Conservation (phyloP, 2,113 vertebrate genomes). For the Tyto alba region DNA sequence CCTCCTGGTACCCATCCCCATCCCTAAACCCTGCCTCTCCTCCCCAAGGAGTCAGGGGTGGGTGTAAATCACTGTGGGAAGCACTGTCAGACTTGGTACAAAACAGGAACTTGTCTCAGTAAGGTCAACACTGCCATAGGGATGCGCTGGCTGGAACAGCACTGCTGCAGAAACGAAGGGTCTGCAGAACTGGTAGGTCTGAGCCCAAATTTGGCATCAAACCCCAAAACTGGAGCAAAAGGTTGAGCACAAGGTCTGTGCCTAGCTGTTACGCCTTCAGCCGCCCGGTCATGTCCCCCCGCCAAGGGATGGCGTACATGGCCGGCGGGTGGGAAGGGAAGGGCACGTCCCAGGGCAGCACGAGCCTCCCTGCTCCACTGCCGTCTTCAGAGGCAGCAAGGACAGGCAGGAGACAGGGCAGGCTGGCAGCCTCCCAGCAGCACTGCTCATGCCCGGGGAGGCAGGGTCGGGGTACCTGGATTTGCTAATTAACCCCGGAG, state of each 20-base stretch:
- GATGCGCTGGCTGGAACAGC: rapidly evolving
- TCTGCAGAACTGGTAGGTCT: not conserved
- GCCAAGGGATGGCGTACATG: rapidly evolving
- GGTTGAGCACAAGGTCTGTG: not conserved
- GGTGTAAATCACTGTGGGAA: not conserved
- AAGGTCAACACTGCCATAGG: rapidly evolving
- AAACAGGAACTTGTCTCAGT: rapidly evolving
- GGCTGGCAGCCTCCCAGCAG: not conserved
- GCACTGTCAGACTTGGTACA: rapidly evolving
- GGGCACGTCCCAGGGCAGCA: not conserved
- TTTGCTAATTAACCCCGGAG: not conserved
- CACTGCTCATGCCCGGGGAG: not conserved
- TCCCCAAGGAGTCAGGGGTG: not conserved
- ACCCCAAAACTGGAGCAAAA: not conserved
- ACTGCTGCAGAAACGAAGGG: no score
- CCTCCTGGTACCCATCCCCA: no score
- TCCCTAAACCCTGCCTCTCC: not conserved
- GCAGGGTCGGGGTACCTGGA: not conserved
- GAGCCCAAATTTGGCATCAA: not conserved
- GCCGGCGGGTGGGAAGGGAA: rapidly evolving
- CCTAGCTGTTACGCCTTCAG: rapidly evolving
- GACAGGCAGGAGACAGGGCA: not conserved
- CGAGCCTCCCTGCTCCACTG: not conserved
- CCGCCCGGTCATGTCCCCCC: rapidly evolving
- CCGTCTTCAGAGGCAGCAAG: rapidly evolving